phyloP scores from a whole-genome alignment of 2,797 vertebrate species.

The Alosa sapidissima region DNA sequence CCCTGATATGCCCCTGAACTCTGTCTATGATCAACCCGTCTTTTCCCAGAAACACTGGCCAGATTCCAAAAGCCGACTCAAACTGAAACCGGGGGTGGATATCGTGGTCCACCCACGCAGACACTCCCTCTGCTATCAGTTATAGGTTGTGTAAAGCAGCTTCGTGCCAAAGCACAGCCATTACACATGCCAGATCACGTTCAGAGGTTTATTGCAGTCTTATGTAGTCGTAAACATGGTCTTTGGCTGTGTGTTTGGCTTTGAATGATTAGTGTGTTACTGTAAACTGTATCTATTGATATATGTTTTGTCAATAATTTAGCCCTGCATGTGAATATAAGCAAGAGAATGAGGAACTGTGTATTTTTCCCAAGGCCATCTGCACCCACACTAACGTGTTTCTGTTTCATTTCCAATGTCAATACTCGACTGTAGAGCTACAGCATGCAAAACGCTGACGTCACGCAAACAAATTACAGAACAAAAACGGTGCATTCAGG shows the following conservation, averaged over 20 bases:
- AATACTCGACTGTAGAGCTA: not conserved
- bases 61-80: constrained; percentile 47
- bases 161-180: not conserved
- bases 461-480: not conserved
- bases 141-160: not conserved
- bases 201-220: not conserved
- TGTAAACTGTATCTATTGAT: not conserved
- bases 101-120: not conserved
- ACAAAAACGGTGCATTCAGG: not conserved
- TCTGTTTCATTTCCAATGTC: not conserved
- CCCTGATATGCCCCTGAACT: constrained; percentile 38
- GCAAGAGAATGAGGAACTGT: not conserved
- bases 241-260: not conserved
- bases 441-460: too few species aligned
- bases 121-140: constrained; percentile 15
- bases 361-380: not conserved
- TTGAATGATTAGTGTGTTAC: too few species aligned
- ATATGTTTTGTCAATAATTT: not conserved
- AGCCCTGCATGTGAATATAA: not conserved
- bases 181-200: not conserved
- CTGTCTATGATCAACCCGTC: constrained; percentile 33
- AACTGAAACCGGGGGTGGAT: constrained; percentile 47
- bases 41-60: constrained; percentile 40
- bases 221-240: not conserved
- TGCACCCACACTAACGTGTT: not conserved